Base-by-base conservation (phyloP, 2,113 vertebrate genomes). In the Lasiurus cinereus region DNA sequence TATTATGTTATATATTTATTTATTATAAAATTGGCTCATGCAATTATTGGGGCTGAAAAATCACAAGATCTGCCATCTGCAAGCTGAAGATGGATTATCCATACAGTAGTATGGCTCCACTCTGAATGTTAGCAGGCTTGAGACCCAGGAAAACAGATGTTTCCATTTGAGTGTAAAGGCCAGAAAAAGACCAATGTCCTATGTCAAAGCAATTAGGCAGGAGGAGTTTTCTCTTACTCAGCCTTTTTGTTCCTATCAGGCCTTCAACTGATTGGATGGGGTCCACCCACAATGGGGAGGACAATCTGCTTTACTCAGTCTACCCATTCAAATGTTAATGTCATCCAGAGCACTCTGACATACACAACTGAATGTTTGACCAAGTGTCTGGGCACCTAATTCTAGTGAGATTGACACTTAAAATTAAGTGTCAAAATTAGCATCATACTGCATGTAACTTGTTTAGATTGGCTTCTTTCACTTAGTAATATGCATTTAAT, bases 81-180 rank as follows among this genome's bases (percentile, higher is more conserved):
- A 31, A 56, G 24, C n/a, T 14, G 27, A 33, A 18, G 21, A 66
- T 6, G 54, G 52, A 43, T 8, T 4, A 3, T 15, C 52, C 10
- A 1, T 2, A 52, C 50, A 52, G 15, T 52, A 8, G 2, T 4
- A 15, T 0, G 16, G 4, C 8, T 43, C n/a, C 8, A 15, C 9
- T 2, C 46, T 50, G 16, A 12, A 10, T 6, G n/a, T 3, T 24
- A 8, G 10, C 4, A 19, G 46, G 33, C 27, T 21, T 14, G n/a
- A n/a, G 59, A 13, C 33, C 11, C 1, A 4, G 27, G 27, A 3
- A 74, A 22, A 29, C 50, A n/a, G 13, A n/a, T 6, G 8, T 66
- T 31, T 39, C 43, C 12, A 39, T 31, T 11, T 18, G 19, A 54
- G 56, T 19, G 19, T 39, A 50, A 76, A 31, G 56, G 29, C 21